Base-by-base conservation (phyloP, 23 tunicate species). In the Oikopleura dioica region DNA sequence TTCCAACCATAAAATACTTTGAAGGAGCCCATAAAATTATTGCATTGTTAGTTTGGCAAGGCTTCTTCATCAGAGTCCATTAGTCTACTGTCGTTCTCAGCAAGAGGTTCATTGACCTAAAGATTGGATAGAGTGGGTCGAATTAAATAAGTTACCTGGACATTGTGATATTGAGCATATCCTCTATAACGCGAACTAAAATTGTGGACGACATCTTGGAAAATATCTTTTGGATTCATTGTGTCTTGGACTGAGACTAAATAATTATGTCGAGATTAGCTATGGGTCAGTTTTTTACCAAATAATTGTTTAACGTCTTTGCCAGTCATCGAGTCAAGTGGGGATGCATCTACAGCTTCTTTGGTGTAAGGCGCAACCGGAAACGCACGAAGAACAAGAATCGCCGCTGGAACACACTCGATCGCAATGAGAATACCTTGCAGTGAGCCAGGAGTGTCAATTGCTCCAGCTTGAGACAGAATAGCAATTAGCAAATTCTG, bases 141-240 rank as follows among this genome's bases (percentile, higher is more conserved):
- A n/a, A n/a, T n/a, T n/a, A n/a, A n/a, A n/a, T 44, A 44, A 44
- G 16, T 44, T 44, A 44, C 55, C 55, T 44, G 55, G 55, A 44
- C 55, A 44, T 44, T 44, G 16, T 44, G 55, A 44, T 88, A 84
- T 55, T 81, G 95, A 0, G 80, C 83, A 76, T 87, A 87, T 82
- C 83, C 75, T 59, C 78, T 75, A 75, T 87, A 87, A 44, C 83
- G 83, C 51, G 68, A 68, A 1, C 84, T 80, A 38, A 87, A 87
- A 59, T 87, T 87, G 75, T 87, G 95, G 28, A 87, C 81, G 1
- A 86, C 95, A 67, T 87, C 95, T 37, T 87, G 95, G 35, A 87
- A 69, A 1, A 87, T 68, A 38, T 87, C 95, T 0, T 86, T 38
- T 23, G 85, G 95, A 59, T 81, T 87, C 1, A 87, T 83, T 12